These are phyloP conservation scores for Bemisia tabaci DNA, from an alignment of 1,140 invertebrate species.

Conservation along the genomic window DNA sequence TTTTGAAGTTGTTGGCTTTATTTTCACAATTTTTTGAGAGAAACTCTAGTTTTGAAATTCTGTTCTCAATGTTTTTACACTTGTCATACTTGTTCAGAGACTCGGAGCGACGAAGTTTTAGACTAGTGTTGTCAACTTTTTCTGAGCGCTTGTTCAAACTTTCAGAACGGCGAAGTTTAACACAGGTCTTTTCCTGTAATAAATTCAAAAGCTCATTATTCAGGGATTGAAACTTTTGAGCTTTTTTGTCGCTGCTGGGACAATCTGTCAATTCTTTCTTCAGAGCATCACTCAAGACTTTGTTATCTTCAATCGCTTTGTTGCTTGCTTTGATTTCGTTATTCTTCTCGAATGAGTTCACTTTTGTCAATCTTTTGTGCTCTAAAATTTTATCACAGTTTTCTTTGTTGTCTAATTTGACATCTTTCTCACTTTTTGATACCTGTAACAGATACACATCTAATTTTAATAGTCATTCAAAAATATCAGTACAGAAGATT, in stretches of 20 bases:
- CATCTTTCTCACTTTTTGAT: neutral
- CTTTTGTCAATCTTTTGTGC: neutral
- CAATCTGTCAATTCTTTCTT: neutral
- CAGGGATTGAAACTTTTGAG: neutral
- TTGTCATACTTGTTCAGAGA: slow-evolving; percentile 31
- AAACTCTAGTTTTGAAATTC: slow-evolving; percentile 17
- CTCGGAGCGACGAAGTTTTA: slow-evolving; percentile 29
- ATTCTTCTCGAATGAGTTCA: neutral
- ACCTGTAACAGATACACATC: neutral
- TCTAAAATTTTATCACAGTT: neutral
- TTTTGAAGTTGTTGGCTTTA: slow-evolving; percentile 34
- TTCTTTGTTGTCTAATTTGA: neutral
- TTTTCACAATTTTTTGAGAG: slow-evolving; percentile 17
- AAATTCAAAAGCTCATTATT: slow-evolving; percentile 9
- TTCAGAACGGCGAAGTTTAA: slow-evolving; percentile 39
- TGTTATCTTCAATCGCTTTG: neutral
- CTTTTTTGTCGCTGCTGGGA: neutral
- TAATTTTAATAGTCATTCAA: too few relatives aligned
- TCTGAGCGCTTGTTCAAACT: slow-evolving; percentile 41
- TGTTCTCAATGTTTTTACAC: slow-evolving; percentile 9
- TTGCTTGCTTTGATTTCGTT: neutral
- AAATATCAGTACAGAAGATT: too few relatives aligned
- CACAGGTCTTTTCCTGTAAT: slow-evolving; percentile 1
- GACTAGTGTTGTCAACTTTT: slow-evolving; percentile 21
- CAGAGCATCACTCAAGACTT: neutral